A percentile compares a stretch with the other conserved stretches of the same genome.
These are phyloP conservation scores for Platyrinchus mystaceus DNA, from an alignment of 2,797 vertebrate genomes.

Conservation along the genomic window DNA sequence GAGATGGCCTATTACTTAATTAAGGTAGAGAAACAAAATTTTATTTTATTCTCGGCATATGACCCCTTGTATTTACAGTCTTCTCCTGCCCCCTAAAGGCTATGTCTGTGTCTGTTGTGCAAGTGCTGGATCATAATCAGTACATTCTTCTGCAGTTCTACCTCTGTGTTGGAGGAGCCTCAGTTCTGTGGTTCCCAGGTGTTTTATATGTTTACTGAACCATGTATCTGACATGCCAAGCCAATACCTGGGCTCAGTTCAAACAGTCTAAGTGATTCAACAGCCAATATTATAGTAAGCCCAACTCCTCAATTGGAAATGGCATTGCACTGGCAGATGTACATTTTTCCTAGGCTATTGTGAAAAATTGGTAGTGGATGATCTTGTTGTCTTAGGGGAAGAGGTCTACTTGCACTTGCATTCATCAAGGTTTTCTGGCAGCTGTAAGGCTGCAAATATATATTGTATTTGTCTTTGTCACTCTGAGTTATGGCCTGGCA, in stretches of 20 bases:
- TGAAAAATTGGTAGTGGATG: constrained; percentile 65
- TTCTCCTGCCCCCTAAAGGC: constrained; percentile 99
- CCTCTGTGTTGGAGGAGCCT: constrained; percentile 76
- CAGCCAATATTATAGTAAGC: constrained; percentile 69
- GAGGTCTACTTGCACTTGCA: constrained; percentile 65
- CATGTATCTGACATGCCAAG: constrained; percentile 77
- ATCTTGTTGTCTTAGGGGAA: constrained; percentile 64
- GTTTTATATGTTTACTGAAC: constrained; percentile 81
- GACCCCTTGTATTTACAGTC: constrained; percentile 83
- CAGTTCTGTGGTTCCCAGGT: constrained; percentile 78
- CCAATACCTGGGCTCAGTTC: constrained; percentile 81
- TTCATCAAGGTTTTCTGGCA: constrained; percentile 71
- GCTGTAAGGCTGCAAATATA: not conserved
- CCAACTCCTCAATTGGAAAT: constrained; percentile 48
- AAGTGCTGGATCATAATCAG: constrained; percentile 32
- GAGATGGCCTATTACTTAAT: constrained; percentile 32
- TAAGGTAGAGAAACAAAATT: not conserved
- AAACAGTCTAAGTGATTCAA: constrained; percentile 72
- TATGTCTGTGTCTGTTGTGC: constrained; percentile 70
- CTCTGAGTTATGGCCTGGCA: constrained; percentile 72
- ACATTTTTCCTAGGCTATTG: constrained; percentile 65
- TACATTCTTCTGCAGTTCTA: constrained; percentile 39
- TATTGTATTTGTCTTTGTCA: constrained; percentile 66
- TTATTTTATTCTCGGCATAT: not conserved
- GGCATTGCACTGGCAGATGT: constrained; percentile 61